Conservation (phyloP, 1,140 invertebrate genomes). For the Magallana angulata region DNA sequence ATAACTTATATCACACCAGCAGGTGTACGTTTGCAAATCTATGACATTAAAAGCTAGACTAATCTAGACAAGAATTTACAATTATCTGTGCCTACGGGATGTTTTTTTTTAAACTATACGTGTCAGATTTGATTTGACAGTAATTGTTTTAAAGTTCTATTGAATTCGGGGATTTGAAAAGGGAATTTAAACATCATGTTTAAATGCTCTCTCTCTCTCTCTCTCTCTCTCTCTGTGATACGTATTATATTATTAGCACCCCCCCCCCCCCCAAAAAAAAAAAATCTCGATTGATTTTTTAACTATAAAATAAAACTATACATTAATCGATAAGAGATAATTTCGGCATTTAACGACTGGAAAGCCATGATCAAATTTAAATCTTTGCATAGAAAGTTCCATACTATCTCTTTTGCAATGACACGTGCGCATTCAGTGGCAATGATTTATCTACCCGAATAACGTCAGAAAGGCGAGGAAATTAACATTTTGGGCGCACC, state of each 20-base stretch:
- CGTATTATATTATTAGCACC: neutral
- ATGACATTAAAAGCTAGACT: neutral
- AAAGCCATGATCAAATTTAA: neutral
- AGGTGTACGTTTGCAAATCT: too few relatives aligned
- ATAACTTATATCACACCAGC: neutral
- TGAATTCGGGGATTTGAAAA: constrained; percentile 17
- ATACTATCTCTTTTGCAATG: neutral
- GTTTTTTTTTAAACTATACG: neutral
- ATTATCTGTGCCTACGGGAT: neutral
- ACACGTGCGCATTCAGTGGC: neutral
- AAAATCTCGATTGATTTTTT: neutral
- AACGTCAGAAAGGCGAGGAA: neutral
- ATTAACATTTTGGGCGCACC: neutral
- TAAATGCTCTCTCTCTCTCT: neutral
- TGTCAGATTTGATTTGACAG: neutral
- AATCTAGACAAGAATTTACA: neutral
- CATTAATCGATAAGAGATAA: neutral
- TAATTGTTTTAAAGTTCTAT: constrained; percentile 35
- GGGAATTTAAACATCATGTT: neutral
- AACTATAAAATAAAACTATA: neutral
- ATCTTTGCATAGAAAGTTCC: neutral
- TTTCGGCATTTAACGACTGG: neutral
- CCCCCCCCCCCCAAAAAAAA: too few relatives aligned
- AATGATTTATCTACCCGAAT: constrained; percentile 1
- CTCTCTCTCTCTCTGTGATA: neutral